Evolutionary conservation across 2,888 invertebrate species (phyloP).

Genomic region (Clistopyga incitator): DNA sequence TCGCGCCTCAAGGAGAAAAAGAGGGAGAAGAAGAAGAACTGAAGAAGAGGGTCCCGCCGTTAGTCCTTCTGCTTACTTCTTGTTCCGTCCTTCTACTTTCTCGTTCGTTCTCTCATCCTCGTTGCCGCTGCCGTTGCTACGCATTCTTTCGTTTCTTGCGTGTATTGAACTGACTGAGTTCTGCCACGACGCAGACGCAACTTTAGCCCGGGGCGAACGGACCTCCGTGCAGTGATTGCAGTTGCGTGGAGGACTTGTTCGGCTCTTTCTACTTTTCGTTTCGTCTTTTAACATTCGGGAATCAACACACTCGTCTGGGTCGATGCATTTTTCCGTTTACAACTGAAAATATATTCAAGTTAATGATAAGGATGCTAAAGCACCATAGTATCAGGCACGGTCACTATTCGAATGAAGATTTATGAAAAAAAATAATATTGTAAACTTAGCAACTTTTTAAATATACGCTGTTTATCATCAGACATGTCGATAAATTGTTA

Average conservation of each 20-base stretch:
- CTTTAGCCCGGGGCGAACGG: constrained; percentile 5
- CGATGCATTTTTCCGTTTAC: background rate
- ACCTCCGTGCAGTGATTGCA: constrained; percentile 10
- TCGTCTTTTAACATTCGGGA: background rate
- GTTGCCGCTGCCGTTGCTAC: constrained; percentile 20
- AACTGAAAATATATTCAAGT: background rate
- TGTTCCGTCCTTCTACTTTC: constrained; percentile 14
- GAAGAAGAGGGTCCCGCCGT: constrained; percentile 72
- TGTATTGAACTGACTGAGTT: background rate
- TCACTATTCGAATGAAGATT: too few species aligned
- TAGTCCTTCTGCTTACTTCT: constrained; percentile 68
- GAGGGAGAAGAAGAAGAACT: constrained; percentile 41
- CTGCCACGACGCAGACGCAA: constrained; percentile 6
- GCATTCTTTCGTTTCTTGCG: constrained; percentile 24
- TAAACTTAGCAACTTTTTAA: too few species aligned
- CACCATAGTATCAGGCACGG: background rate
- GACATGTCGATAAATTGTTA: too few species aligned
- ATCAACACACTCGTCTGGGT: background rate
- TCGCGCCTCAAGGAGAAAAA: constrained; percentile 13
- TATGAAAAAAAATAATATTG: too few species aligned
- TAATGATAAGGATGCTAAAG: background rate
- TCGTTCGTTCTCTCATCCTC: constrained; percentile 12
- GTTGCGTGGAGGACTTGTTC: constrained; percentile 12
- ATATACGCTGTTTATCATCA: too few species aligned
- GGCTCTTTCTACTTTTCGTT: background rate